These are phyloP conservation scores for Andricus grossulariae DNA, from an alignment of 1,140 invertebrate species.

Conservation along the genomic window DNA sequence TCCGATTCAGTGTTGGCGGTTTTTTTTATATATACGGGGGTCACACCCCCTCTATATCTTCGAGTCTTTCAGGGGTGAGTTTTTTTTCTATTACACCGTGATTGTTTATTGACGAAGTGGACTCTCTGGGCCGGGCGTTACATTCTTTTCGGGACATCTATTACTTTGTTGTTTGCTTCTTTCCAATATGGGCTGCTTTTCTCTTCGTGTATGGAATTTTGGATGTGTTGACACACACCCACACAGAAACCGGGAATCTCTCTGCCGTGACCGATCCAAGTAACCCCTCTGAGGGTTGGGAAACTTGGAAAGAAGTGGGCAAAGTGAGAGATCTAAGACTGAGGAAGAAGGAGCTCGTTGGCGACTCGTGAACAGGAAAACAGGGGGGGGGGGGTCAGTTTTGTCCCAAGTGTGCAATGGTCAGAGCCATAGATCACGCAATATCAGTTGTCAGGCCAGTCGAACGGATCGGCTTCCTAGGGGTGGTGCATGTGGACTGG, in stretches of 20 bases:
- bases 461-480: constrained; percentile 63
- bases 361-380: constrained; percentile 35
- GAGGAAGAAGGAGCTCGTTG: constrained; percentile 32
- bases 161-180: constrained; percentile 73
- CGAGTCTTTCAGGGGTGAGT: constrained; percentile 36
- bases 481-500: constrained; percentile 50
- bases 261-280: constrained; percentile 54
- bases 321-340: constrained; percentile 36
- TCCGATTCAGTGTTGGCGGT: constrained; percentile 50
- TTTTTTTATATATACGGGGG: constrained; percentile 39
- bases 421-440: constrained; percentile 74
- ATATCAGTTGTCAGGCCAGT: constrained; percentile 74
- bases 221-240: constrained; percentile 29
- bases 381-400: constrained; percentile 48
- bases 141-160: constrained; percentile 71
- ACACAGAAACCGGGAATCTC: constrained; percentile 47
- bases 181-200: constrained; percentile 38
- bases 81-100: constrained; percentile 72
- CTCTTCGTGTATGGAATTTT: constrained; percentile 1
- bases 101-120: constrained; percentile 77
- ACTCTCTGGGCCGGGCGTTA: constrained; percentile 59
- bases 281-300: constrained; percentile 59
- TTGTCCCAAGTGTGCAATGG: constrained; percentile 74
- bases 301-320: constrained; percentile 48
- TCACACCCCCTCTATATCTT: constrained; percentile 33